Conservation (phyloP, 53 echinoderm and acorn worm species). For the Mesocentrotus franciscanus region DNA sequence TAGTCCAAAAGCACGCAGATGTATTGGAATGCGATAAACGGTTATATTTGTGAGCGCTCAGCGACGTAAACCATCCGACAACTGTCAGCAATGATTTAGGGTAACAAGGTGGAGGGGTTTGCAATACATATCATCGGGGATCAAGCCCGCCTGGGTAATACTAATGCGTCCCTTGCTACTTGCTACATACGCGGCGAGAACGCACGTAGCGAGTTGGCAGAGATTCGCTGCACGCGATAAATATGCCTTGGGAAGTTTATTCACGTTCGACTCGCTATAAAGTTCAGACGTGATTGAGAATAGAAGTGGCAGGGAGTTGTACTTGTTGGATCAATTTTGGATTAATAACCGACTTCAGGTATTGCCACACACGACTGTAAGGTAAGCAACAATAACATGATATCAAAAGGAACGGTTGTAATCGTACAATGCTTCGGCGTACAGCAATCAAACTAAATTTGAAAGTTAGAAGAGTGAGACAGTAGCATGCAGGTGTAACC, state of each 20-base stretch:
- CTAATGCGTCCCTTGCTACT: not conserved
- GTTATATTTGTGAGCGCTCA: conserved; percentile 12
- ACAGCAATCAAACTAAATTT: no score
- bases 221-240: not conserved
- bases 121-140: not conserved
- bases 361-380: not conserved
- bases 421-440: no score
- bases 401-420: no score
- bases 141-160: not conserved
- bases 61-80: not conserved
- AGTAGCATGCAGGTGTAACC: no score
- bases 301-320: not conserved
- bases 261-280: not conserved
- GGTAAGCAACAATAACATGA: not conserved
- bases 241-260: not conserved
- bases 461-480: no score
- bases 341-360: not conserved
- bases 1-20: not conserved
- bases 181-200: not conserved
- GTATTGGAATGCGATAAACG: conserved; percentile 29
- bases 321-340: not conserved
- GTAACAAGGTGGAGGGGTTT: conserved; percentile 12
- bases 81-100: conserved; percentile 31
- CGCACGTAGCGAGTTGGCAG: not conserved
- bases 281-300: not conserved